These are phyloP conservation scores for Callitettix versicolor DNA, from an alignment of 1,140 invertebrate genomes.

Conservation along the genomic window DNA sequence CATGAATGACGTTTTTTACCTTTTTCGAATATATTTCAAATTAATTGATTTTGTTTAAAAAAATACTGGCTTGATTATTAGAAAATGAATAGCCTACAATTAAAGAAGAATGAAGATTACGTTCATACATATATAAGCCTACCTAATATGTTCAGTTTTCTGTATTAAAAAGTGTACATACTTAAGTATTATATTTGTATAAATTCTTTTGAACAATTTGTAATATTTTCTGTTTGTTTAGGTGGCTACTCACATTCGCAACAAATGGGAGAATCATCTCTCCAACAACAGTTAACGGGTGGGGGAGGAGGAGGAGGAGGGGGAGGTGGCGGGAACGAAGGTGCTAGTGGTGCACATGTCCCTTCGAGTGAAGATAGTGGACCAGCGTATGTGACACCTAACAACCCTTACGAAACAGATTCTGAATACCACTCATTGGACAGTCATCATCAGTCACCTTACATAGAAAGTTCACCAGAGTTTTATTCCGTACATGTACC, in stretches of 20 bases:
- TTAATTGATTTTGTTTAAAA: too few species aligned
- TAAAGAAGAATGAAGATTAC: too few species aligned
- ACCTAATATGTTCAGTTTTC: too few species aligned
- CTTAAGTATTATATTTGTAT: too few species aligned
- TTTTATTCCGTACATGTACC: constrained; percentile 53
- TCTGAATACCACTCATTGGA: constrained; percentile 61
- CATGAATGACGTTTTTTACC: too few species aligned
- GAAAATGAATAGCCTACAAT: too few species aligned
- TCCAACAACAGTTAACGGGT: background rate
- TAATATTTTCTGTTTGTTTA: constrained; percentile 13
- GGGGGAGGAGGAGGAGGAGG: constrained; percentile 14
- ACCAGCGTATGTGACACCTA: constrained; percentile 11
- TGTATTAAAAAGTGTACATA: too few species aligned
- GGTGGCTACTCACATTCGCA: constrained; percentile 17
- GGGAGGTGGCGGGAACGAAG: constrained; percentile 15
- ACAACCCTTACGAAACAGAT: constrained; percentile 41
- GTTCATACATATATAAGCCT: too few species aligned
- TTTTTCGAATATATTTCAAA: too few species aligned
- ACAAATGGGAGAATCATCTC: constrained; percentile 6
- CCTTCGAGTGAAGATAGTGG: background rate
- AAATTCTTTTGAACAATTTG: too few species aligned
- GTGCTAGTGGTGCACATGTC: constrained; percentile 5
- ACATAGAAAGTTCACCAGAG: constrained; percentile 57
- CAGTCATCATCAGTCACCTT: constrained; percentile 42
- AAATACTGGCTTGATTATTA: too few species aligned